Evolutionary conservation across 2,888 invertebrate genomes (phyloP).

Genomic region (Salticus scenicus): DNA sequence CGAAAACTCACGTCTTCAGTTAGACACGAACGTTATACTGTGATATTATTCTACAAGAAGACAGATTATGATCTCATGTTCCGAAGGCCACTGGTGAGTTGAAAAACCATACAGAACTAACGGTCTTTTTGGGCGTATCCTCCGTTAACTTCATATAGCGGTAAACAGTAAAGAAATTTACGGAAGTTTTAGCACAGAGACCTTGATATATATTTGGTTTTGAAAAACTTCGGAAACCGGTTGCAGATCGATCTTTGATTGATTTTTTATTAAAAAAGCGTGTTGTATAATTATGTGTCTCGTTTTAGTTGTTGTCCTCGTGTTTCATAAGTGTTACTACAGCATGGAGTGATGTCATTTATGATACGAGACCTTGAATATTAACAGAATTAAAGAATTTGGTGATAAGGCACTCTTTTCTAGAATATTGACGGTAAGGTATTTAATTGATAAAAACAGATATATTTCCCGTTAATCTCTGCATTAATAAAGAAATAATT

Average conservation of each 20-base stretch:
- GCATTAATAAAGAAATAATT: too few relatives aligned
- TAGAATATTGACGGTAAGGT: too few relatives aligned
- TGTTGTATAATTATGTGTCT: background rate
- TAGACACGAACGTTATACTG: background rate
- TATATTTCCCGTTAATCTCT: too few relatives aligned
- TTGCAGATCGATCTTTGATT: background rate
- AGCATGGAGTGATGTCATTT: too few relatives aligned
- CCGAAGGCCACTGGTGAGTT: background rate
- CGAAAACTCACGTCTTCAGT: background rate
- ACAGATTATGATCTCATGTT: background rate
- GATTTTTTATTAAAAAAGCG: background rate
- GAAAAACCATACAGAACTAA: background rate
- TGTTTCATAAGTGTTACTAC: background rate
- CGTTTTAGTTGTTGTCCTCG: background rate
- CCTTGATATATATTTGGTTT: constrained; percentile 20
- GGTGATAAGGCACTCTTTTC: too few relatives aligned
- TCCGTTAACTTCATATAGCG: background rate
- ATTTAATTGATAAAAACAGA: too few relatives aligned
- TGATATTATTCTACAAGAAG: background rate
- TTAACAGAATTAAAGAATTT: too few relatives aligned
- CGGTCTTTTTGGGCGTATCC: constrained; percentile 27
- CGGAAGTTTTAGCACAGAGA: constrained; percentile 22
- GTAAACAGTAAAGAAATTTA: constrained; percentile 24
- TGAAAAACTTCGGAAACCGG: constrained; percentile 13
- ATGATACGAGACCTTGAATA: too few relatives aligned